These are phyloP conservation scores for Leptopilina boulardi DNA, from an alignment of 1,140 invertebrate species.

Conservation along the genomic window DNA sequence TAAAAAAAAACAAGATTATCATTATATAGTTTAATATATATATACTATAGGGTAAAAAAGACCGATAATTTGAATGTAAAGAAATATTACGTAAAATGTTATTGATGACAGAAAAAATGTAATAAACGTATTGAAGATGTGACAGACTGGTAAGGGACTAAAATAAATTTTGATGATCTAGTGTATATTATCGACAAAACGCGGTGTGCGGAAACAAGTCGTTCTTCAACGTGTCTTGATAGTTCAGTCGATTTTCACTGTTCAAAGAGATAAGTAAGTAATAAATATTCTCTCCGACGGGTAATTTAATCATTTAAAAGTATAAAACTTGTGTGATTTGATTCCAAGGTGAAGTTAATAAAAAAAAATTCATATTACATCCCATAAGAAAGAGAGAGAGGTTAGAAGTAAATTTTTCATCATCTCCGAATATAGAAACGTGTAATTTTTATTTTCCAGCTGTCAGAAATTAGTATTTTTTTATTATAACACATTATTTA, in stretches of 20 bases:
- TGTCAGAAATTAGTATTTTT: neutral
- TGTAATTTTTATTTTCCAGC: neutral
- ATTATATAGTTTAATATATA: too few relatives aligned
- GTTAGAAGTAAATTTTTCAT: neutral
- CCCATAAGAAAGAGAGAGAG: too few relatives aligned
- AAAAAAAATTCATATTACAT: neutral
- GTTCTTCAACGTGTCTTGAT: neutral
- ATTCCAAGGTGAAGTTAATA: constrained; percentile 15
- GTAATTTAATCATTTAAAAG: neutral
- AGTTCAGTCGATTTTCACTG: constrained; percentile 7
- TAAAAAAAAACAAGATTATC: too few relatives aligned
- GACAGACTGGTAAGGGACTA: neutral
- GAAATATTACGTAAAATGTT: neutral
- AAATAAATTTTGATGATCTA: constrained; percentile 16
- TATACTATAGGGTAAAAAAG: neutral
- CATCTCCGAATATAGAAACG: constrained; percentile 2
- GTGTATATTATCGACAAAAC: constrained; percentile 8
- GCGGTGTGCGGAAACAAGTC: neutral
- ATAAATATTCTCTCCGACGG: neutral
- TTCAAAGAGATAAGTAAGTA: neutral
- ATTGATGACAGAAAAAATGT: neutral
- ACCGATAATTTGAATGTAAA: neutral
- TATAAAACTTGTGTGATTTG: neutral
- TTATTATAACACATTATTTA: too few relatives aligned
- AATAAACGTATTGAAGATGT: neutral